phyloP scores from a whole-genome alignment of 2,797 vertebrate species.

The Danio albolineatus region DNA sequence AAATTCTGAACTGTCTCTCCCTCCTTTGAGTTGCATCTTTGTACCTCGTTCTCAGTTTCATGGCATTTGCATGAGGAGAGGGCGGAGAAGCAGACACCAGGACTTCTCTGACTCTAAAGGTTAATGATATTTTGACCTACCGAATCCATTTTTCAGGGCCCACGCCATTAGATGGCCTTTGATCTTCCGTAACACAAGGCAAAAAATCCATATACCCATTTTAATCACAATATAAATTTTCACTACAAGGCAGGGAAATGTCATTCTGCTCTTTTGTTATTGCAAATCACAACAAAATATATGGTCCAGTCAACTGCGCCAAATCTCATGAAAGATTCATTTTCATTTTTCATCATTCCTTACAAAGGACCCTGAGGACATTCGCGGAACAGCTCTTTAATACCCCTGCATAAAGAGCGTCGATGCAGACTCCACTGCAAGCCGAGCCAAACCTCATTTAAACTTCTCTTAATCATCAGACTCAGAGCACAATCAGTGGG shows the following conservation, averaged over 20 bases:
- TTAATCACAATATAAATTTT: conserved; percentile 65
- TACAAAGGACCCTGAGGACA: conserved; percentile 61
- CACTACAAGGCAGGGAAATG: conserved; percentile 62
- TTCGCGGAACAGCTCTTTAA: conserved; percentile 58
- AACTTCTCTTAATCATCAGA: conserved; percentile 59
- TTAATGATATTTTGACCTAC: conserved; percentile 63
- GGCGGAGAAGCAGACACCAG: conserved; percentile 10
- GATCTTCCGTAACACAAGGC: conserved; percentile 54
- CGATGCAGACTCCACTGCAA: conserved; percentile 47
- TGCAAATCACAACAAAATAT: conserved; percentile 67
- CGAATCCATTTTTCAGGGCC: conserved; percentile 52
- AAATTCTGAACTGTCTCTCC: conserved; percentile 48
- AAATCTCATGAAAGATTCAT: conserved; percentile 67
- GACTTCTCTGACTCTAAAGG: conserved; percentile 49
- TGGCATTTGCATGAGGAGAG: conserved; percentile 21
- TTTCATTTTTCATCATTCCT: conserved; percentile 64
- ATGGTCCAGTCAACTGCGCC: conserved; percentile 62
- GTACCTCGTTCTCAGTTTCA: conserved; percentile 25
- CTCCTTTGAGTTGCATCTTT: conserved; percentile 43
- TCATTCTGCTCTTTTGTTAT: conserved; percentile 65
- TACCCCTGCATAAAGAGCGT: conserved; percentile 49
- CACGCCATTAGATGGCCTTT: conserved; percentile 58
- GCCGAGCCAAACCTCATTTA: conserved; percentile 57
- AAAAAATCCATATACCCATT: conserved; percentile 60
- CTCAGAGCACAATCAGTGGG: conserved; percentile 44